A percentile compares a stretch with the other conserved stretches of the same genome.
phyloP scores from a whole-genome alignment of 2,888 invertebrate genomes.

The Morinoia aosen region DNA sequence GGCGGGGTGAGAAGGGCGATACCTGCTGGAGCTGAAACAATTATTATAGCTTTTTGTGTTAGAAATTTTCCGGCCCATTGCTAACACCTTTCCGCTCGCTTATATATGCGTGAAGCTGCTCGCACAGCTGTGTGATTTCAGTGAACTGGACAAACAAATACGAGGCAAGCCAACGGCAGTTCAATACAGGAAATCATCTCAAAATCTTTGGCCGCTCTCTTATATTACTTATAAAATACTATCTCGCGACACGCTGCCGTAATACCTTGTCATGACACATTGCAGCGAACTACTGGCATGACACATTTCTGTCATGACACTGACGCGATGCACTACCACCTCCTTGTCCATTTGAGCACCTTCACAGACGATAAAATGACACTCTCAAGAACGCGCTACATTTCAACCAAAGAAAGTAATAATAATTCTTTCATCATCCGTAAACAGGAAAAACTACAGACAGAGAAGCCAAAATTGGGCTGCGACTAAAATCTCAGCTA shows the following conservation, averaged over 20 bases:
- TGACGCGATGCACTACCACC: not conserved
- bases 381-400: not conserved
- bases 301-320: not conserved
- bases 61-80: not conserved
- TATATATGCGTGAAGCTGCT: not conserved
- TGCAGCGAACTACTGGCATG: not conserved
- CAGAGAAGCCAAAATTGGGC: not conserved
- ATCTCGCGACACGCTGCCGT: not conserved
- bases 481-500: not conserved
- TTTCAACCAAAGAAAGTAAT: not conserved
- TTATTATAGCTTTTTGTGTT: not conserved
- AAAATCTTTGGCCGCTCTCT: constrained; percentile 43
- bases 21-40: not conserved
- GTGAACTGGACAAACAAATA: not conserved
- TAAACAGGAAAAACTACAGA: not conserved
- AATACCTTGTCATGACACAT: not conserved
- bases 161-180: not conserved
- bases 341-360: constrained; percentile 30
- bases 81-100: not conserved
- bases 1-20: not conserved
- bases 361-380: not conserved
- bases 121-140: not conserved
- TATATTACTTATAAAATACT: constrained; percentile 20
- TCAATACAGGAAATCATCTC: not conserved
- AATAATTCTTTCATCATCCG: constrained; percentile 21